phyloP scores from a whole-genome alignment of 2,113 vertebrate genomes.

The Poicephalus gulielmi region DNA sequence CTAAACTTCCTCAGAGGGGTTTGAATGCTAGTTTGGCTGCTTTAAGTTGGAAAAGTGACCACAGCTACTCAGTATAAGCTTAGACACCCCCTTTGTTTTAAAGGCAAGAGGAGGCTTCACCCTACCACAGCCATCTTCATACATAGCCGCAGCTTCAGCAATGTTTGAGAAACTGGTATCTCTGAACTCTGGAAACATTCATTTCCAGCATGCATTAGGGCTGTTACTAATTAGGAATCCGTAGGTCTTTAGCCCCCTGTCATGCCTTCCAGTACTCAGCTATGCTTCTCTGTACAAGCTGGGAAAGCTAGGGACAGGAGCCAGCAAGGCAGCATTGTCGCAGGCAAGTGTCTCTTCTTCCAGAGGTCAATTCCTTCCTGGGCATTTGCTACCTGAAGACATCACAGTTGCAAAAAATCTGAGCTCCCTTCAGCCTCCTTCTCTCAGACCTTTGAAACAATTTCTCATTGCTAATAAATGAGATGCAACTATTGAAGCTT shows the following conservation, averaged over 20 bases:
- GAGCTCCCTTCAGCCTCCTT: neutral
- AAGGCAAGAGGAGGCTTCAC: neutral
- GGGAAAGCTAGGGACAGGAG: neutral
- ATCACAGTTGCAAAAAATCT: neutral
- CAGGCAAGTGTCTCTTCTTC: neutral
- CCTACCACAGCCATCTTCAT: neutral
- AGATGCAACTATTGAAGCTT: neutral
- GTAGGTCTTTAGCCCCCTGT: neutral
- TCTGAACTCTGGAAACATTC: neutral
- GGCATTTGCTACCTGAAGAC: neutral
- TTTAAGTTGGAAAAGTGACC: neutral
- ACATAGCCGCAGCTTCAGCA: neutral
- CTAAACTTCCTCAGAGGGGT: neutral
- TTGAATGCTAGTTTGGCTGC: neutral
- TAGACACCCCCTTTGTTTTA: neutral
- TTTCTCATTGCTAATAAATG: neutral
- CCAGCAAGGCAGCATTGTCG: neutral
- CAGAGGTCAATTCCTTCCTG: neutral
- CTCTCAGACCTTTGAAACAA: neutral
- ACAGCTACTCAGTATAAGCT: neutral
- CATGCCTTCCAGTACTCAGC: neutral
- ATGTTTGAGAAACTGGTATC: neutral
- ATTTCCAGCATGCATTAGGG: neutral
- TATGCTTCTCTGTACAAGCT: accelerated
- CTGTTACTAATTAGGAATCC: neutral